Evolutionary conservation across 1,140 invertebrate genomes (phyloP), one percentile per base, ranked within the genome.

Genomic region (Scaptomyza graminum): DNA sequence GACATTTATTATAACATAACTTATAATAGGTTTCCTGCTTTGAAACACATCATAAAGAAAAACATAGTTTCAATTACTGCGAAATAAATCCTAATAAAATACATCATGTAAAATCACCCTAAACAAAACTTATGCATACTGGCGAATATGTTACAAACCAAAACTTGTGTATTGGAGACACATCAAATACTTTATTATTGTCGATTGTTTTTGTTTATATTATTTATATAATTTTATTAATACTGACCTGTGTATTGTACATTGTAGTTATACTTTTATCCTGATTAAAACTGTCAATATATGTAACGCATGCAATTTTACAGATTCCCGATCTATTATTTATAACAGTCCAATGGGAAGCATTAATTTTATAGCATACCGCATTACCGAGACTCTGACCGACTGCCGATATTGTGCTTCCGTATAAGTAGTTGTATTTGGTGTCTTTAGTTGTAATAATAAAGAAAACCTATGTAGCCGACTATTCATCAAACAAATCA

Each of bases 21-120:
- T 52, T 71, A 71, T 52, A 74, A 71, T 70, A 65, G 66, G 72
- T 75, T 77, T 65, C 66, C 75, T 64, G 71, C 60, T 74, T 57
- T 66, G 74, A 69, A 76, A 77, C 63, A 60, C 60, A 44, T 31
- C 37, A 67, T n/a, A n/a, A n/a, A 66, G 60, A 59, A 31, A 47
- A 68, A 54, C 15, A 50, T 66, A 65, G 62, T 65, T 65, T 66
- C 64, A 59, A 59, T 59, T 25, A 63, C 55, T 69, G 50, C 52
- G 50, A 47, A 68, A 55, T 18, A 41, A 54, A 68, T 62, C 59
- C 66, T 62, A 60, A 60, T 67, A 60, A 52, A 67, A 67, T 49
- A 51, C 56, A 67, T 67, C 56, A 44, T 66, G 63, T 66, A 66
- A 66, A 66, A 66, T 57, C 54, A 66, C 52, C 41, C 41, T 47